Conservation (phyloP, 2,888 invertebrate genomes). For the Polydrusus cervinus region DNA sequence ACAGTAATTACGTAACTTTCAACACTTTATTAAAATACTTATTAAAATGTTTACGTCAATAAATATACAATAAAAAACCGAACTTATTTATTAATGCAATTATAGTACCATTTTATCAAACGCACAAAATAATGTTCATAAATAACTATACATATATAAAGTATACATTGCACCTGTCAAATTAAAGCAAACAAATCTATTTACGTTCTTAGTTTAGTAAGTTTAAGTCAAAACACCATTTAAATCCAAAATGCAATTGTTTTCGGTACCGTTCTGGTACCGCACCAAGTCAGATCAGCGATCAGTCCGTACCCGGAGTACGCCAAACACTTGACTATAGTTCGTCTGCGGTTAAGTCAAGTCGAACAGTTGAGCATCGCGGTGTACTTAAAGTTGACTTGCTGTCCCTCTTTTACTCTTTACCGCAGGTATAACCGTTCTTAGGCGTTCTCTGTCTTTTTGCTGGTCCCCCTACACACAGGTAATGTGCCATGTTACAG, state of each 20-base stretch:
- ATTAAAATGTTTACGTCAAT: too few species aligned
- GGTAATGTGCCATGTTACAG: slow-evolving; percentile 22
- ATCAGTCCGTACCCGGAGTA: slow-evolving; percentile 30
- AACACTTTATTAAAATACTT: too few species aligned
- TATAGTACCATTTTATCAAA: too few species aligned
- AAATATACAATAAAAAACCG: too few species aligned
- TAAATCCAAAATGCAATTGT: slow-evolving; percentile 5
- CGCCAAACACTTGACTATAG: slow-evolving; percentile 39
- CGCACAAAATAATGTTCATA: too few species aligned
- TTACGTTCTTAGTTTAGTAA: neutral
- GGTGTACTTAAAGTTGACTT: neutral
- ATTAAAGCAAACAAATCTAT: neutral
- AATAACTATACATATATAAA: neutral
- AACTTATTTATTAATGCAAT: too few species aligned
- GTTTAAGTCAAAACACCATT: slow-evolving; percentile 12
- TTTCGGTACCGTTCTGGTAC: slow-evolving; percentile 17
- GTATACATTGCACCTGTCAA: neutral
- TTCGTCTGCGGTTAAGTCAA: slow-evolving; percentile 22
- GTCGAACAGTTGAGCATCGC: slow-evolving; percentile 22
- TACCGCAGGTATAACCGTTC: neutral
- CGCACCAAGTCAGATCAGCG: slow-evolving; percentile 20
- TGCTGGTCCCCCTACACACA: slow-evolving; percentile 16
- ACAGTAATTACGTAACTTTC: neutral
- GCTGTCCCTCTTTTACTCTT: neutral
- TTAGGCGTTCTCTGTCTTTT: neutral